Evolutionary conservation across 2,797 vertebrate species (phyloP).

Genomic region (Telmatherina bonti): DNA sequence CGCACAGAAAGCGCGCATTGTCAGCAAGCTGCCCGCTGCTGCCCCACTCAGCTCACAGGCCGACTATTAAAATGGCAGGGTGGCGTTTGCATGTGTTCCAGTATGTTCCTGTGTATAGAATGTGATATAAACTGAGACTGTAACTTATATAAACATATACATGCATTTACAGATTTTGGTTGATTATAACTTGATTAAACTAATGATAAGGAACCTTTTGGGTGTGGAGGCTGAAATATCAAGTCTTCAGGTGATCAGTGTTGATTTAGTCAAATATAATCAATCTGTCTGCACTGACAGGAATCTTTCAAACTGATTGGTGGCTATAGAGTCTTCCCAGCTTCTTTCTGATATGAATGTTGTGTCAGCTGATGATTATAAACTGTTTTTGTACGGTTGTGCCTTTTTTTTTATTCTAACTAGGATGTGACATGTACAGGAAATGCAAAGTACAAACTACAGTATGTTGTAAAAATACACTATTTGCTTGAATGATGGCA

Average conservation of each 20-base stretch:
- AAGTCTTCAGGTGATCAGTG: background rate
- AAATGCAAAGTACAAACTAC: background rate
- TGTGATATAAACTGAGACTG: background rate
- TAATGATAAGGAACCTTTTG: background rate
- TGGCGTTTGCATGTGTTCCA: conserved; percentile 18
- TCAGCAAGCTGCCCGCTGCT: conserved; percentile 41
- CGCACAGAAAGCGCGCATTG: conserved; percentile 54
- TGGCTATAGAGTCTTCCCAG: too few relatives aligned
- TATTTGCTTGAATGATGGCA: too few relatives aligned
- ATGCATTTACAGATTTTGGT: background rate
- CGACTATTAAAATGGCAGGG: conserved; percentile 15
- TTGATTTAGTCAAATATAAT: too few relatives aligned
- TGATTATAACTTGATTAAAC: background rate
- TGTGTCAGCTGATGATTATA: too few relatives aligned
- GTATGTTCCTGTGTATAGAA: conserved; percentile 8
- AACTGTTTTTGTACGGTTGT: background rate
- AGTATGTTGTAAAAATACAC: background rate
- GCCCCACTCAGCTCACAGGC: conserved; percentile 25
- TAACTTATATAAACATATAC: background rate
- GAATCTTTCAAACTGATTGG: too few relatives aligned
- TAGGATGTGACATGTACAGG: too few relatives aligned
- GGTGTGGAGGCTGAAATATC: background rate
- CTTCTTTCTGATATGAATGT: too few relatives aligned
- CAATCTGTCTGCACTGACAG: too few relatives aligned
- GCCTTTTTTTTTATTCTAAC: background rate